Evolutionary conservation across 2,888 invertebrate genomes (phyloP).

Genomic region (Malacosoma neustria): DNA sequence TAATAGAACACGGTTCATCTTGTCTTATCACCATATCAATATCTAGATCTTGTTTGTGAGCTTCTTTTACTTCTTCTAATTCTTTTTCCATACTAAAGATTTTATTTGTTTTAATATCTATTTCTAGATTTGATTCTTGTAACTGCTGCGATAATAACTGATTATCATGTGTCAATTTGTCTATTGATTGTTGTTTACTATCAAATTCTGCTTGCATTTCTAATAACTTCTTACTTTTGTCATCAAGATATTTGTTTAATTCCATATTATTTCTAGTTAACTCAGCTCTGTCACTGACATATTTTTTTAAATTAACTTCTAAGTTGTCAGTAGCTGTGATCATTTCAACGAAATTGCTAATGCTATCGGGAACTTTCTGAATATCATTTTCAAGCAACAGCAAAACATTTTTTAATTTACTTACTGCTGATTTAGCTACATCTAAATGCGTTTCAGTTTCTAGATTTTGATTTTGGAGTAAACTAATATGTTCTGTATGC

Average conservation of each 20-base stretch:
- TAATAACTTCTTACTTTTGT: background rate
- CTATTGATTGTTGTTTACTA: background rate
- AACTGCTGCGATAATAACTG: conserved; percentile 7
- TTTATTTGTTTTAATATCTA: background rate
- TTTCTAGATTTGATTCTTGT: conserved; percentile 1
- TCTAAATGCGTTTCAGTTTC: conserved; percentile 24
- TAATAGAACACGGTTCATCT: background rate
- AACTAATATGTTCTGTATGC: conserved; percentile 27
- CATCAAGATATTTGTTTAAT: conserved; percentile 15
- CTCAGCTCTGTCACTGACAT: conserved; percentile 26
- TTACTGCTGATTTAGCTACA: conserved; percentile 25
- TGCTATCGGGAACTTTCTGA: conserved; percentile 27
- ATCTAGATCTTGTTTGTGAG: background rate
- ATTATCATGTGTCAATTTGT: conserved; percentile 1
- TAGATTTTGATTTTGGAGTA: conserved; percentile 21
- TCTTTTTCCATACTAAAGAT: background rate
- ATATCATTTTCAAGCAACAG: conserved; percentile 27
- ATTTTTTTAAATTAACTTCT: conserved; percentile 23
- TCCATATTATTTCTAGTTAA: conserved; percentile 11
- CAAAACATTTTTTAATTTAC: conserved; percentile 29
- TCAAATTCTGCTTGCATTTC: background rate
- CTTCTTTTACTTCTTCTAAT: background rate
- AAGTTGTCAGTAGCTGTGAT: conserved; percentile 30
- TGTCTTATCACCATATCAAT: background rate
- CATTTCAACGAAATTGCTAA: conserved; percentile 28